Conservation (phyloP, 2,113 vertebrate genomes). For the Microcebus murinus region DNA sequence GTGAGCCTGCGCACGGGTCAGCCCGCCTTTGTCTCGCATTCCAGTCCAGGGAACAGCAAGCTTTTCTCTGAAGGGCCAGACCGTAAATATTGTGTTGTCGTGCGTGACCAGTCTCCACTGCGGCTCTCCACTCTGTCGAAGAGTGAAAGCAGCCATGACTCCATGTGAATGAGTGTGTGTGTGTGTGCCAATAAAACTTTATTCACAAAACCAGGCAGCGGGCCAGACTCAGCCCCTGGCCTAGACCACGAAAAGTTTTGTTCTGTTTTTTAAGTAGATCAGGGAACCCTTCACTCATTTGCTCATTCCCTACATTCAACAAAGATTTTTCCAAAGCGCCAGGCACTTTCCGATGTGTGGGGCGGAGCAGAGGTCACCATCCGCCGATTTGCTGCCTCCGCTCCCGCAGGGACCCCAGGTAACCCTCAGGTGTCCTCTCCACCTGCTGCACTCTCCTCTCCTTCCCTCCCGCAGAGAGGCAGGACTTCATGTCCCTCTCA, state of each 20-base stretch:
- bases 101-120: background rate
- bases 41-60: too few species aligned
- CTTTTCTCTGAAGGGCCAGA: background rate
- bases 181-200: background rate
- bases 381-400: rapidly evolving
- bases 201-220: background rate
- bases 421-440: background rate
- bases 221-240: background rate
- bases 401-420: background rate
- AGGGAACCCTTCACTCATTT: background rate
- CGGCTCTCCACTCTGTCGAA: background rate
- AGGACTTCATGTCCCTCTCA: background rate
- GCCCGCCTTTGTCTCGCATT: background rate
- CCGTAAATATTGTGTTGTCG: background rate
- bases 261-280: background rate
- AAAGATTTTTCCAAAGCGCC: background rate
- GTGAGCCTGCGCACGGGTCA: background rate
- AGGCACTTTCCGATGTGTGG: background rate
- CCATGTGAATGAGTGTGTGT: rapidly evolving
- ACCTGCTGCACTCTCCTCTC: too few species aligned
- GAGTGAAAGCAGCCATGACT: background rate
- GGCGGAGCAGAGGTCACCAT: background rate
- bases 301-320: background rate
- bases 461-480: too few species aligned
- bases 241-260: background rate